Percentiles rank a stretch among this genome's conserved stretches.
Evolutionary conservation across 2,888 invertebrate genomes (phyloP).

Genomic region (Platycheirus albimanus): DNA sequence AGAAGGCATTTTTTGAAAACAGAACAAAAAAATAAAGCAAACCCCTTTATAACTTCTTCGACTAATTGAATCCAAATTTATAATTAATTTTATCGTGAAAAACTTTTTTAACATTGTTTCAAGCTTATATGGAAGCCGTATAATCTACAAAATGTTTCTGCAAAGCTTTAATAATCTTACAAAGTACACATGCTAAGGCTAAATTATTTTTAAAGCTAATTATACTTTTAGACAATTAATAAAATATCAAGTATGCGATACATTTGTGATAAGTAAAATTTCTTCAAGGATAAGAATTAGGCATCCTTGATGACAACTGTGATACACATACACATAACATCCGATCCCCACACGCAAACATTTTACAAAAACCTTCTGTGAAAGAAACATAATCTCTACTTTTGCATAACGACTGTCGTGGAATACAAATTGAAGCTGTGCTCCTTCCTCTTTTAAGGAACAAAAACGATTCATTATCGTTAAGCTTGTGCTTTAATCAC

Average conservation of each 20-base stretch:
- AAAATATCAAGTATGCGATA: constrained; percentile 64
- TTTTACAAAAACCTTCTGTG: neutral
- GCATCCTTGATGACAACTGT: constrained; percentile 28
- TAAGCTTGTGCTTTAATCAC: constrained; percentile 67
- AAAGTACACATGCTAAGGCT: neutral
- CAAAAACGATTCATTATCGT: constrained; percentile 59
- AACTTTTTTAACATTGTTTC: no score
- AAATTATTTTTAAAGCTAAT: constrained; percentile 24
- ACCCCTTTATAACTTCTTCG: no score
- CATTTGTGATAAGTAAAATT: constrained; percentile 40
- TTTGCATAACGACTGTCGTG: neutral
- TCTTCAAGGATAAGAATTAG: constrained; percentile 16
- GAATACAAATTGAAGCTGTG: constrained; percentile 54
- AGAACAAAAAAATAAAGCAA: no score
- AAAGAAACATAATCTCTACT: constrained; percentile 6
- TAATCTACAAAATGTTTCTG: no score
- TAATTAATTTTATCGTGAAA: no score
- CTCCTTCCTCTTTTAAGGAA: constrained; percentile 10
- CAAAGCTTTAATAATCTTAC: no score
- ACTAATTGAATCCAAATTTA: no score
- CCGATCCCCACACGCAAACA: neutral
- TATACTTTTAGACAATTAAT: constrained; percentile 54
- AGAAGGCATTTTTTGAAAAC: no score
- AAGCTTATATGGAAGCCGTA: no score
- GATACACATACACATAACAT: neutral